These are phyloP conservation scores for Sycophaga agraensis DNA, from an alignment of 1,140 invertebrate species.

Conservation along the genomic window DNA sequence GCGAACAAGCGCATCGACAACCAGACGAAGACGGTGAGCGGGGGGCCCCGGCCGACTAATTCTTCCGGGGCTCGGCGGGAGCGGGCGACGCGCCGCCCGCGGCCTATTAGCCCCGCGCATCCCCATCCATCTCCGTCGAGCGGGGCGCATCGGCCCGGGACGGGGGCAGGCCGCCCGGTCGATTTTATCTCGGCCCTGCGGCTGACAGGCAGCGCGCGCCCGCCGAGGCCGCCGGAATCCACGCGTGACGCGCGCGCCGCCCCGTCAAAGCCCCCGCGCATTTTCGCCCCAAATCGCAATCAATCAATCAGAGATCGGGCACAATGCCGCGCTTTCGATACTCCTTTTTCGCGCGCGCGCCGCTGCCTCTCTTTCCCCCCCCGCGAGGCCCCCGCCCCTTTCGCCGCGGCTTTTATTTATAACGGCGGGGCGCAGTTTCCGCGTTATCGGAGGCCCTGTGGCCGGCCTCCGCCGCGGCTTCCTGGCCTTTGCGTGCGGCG, in stretches of 20 bases:
- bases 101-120: conserved; percentile 19
- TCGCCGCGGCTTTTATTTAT: too few species aligned
- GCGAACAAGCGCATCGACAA: conserved; percentile 64
- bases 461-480: too few species aligned
- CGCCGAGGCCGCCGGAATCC: not conserved
- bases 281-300: conserved; percentile 24
- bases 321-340: not conserved
- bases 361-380: not conserved
- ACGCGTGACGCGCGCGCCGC: not conserved
- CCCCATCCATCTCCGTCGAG: conserved; percentile 24
- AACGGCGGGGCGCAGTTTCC: too few species aligned
- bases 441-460: too few species aligned
- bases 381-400: too few species aligned
- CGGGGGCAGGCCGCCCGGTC: not conserved
- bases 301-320: conserved; percentile 24
- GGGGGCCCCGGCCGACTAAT: too few species aligned
- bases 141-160: not conserved
- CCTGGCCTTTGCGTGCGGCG: too few species aligned
- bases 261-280: not conserved
- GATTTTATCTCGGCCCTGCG: conserved; percentile 28
- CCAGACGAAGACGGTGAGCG: conserved; percentile 71
- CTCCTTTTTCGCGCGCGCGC: too few species aligned
- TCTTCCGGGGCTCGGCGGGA: too few species aligned
- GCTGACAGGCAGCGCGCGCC: conserved; percentile 39
- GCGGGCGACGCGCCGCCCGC: not conserved